A percentile compares a stretch with the other conserved stretches of the same genome.
phyloP scores from a whole-genome alignment of 92 coral and sea anemone genomes.

The Chrysogorgia sp. region DNA sequence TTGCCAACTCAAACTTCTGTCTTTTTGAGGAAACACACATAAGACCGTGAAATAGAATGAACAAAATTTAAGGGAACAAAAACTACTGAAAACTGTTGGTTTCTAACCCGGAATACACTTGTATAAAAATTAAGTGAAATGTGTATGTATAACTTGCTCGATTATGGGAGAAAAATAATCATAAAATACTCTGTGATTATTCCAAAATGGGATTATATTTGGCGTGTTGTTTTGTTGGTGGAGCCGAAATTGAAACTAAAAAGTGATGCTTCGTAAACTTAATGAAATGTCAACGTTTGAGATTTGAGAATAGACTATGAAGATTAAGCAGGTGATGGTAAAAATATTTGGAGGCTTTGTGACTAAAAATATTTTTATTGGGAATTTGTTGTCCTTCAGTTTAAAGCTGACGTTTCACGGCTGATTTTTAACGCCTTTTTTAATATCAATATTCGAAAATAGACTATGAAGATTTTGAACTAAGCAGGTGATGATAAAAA shows the following conservation, averaged over 20 bases:
- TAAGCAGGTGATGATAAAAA: slow-evolving; percentile 28
- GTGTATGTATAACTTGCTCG: slow-evolving; percentile 36
- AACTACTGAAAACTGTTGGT: neutral
- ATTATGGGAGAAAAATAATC: slow-evolving; percentile 35
- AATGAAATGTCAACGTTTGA: slow-evolving; percentile 40
- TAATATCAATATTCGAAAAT: no score
- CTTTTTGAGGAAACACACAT: neutral
- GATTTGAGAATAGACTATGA: slow-evolving; percentile 2
- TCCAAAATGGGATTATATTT: slow-evolving; percentile 44
- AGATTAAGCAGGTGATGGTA: slow-evolving; percentile 30
- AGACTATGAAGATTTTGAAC: slow-evolving; percentile 11
- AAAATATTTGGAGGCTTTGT: neutral
- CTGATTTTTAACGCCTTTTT: no score
- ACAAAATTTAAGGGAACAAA: neutral
- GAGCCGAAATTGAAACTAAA: slow-evolving; percentile 40
- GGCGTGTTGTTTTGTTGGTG: slow-evolving; percentile 47
- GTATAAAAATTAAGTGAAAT: slow-evolving; percentile 22
- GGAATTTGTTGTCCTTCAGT: no score
- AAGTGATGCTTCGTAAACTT: slow-evolving; percentile 27
- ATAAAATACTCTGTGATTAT: slow-evolving; percentile 42
- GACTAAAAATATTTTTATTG: no score
- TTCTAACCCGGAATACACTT: neutral
- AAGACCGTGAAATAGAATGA: slow-evolving; percentile 2
- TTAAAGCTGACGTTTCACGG: no score
- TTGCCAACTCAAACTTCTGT: slow-evolving; percentile 3